A percentile compares a stretch with the other conserved stretches of the same genome.
These are phyloP conservation scores for Drosophila kurseongensis DNA, from an alignment of 1,140 invertebrate genomes.

Conservation along the genomic window DNA sequence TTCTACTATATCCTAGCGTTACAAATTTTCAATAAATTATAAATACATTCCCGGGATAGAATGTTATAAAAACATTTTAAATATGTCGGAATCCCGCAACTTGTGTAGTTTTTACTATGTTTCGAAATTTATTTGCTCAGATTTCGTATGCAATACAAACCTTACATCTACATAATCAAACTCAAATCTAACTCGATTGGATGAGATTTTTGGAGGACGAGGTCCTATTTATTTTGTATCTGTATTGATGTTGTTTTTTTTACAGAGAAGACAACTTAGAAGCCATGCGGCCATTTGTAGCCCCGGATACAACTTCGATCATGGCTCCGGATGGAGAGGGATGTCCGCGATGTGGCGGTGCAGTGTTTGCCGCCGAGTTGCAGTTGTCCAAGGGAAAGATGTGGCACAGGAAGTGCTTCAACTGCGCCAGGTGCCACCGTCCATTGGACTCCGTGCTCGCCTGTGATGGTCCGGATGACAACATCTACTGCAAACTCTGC, in stretches of 20 bases:
- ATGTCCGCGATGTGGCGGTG: slow-evolving; percentile 95
- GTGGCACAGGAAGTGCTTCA: slow-evolving; percentile 98
- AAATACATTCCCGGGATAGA: too few species aligned
- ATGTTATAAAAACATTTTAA: too few species aligned
- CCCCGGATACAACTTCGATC: slow-evolving; percentile 94
- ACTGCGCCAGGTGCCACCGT: slow-evolving; percentile 95
- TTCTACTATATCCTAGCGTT: too few species aligned
- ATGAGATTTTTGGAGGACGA: too few species aligned
- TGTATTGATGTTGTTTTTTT: not conserved
- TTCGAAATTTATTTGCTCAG: too few species aligned
- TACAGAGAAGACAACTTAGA: slow-evolving; percentile 26
- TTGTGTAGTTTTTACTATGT: too few species aligned
- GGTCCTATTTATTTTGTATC: too few species aligned
- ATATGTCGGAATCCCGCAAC: too few species aligned
- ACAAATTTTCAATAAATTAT: too few species aligned
- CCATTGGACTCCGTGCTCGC: slow-evolving; percentile 96
- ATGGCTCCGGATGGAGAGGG: slow-evolving; percentile 94
- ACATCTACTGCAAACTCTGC: slow-evolving; percentile 95
- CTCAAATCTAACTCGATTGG: too few species aligned
- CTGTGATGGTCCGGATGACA: slow-evolving; percentile 94
- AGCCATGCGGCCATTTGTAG: slow-evolving; percentile 89
- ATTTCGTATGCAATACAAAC: too few species aligned
- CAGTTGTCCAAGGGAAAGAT: slow-evolving; percentile 96
- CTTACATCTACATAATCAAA: too few species aligned
- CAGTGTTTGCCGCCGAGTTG: slow-evolving; percentile 97